These are phyloP conservation scores for Dunckerocampus dactyliophorus DNA, from an alignment of 2,113 vertebrate species.

Conservation along the genomic window DNA sequence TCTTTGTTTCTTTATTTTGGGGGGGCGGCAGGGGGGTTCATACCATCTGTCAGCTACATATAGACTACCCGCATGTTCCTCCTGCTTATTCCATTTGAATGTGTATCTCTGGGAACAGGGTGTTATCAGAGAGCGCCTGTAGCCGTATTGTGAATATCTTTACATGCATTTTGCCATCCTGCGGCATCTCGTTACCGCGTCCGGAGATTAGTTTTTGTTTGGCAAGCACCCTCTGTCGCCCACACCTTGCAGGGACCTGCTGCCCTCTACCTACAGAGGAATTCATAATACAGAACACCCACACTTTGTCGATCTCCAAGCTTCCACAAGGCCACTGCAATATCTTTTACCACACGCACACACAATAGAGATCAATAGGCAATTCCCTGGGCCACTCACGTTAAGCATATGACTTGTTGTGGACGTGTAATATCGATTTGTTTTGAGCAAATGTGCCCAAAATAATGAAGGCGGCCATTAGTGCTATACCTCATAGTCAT, in stretches of 20 bases:
- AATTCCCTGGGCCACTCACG: conserved; percentile 63
- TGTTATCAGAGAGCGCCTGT: conserved; percentile 49
- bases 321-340: conserved; percentile 47
- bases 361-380: conserved; percentile 58
- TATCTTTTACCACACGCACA: not conserved
- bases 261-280: conserved; percentile 43
- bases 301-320: conserved; percentile 34
- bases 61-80: not conserved
- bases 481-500: conserved; percentile 15
- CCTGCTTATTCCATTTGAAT: conserved; percentile 42
- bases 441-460: conserved; percentile 61
- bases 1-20: too few relatives aligned
- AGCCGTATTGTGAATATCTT: conserved; percentile 58
- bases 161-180: conserved; percentile 57
- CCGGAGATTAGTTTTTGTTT: conserved; percentile 24
- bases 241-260: conserved; percentile 38
- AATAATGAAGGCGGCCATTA: conserved; percentile 55
- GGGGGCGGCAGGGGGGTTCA: too few relatives aligned
- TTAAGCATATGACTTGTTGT: conserved; percentile 62
- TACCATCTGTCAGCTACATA: not conserved
- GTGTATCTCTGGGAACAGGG: conserved; percentile 40
- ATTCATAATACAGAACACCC: conserved; percentile 54
- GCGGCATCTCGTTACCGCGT: conserved; percentile 46
- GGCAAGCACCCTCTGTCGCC: conserved; percentile 6
- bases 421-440: conserved; percentile 67